Percentiles rank a stretch among this genome's conserved stretches.
These are phyloP conservation scores for Poecilobothrus nobilitatus DNA, from an alignment of 2,888 invertebrate genomes.

Conservation along the genomic window DNA sequence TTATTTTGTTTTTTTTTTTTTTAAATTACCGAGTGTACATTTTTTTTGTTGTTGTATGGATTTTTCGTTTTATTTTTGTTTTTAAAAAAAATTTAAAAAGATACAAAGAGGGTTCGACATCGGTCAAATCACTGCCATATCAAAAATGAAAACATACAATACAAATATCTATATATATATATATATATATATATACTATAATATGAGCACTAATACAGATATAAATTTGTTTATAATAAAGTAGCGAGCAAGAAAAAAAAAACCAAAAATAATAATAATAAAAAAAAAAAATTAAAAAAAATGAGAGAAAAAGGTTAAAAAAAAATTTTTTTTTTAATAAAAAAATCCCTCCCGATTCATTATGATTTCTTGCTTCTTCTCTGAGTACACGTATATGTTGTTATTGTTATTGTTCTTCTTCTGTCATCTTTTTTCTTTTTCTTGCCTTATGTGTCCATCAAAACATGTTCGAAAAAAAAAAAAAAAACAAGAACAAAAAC, in stretches of 20 bases:
- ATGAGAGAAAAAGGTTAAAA: too few species aligned
- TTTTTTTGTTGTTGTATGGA: too few species aligned
- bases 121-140: constrained; percentile 1
- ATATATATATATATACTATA: too few species aligned
- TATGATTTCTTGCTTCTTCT: background rate
- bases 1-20: background rate
- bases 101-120: constrained; percentile 1
- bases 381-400: too few species aligned
- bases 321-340: background rate
- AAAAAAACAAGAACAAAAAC: background rate
- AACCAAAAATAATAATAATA: background rate
- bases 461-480: background rate
- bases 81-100: background rate
- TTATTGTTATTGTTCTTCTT: background rate
- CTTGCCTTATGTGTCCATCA: background rate
- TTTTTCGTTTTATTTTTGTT: too few species aligned
- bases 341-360: background rate
- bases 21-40: background rate
- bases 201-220: background rate
- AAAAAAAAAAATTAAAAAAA: background rate
- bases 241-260: too few species aligned
- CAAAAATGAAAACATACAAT: background rate
- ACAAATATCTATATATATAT: too few species aligned
- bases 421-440: background rate
- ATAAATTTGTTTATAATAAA: too few species aligned